Percentiles rank a stretch among this genome's conserved stretches.
Conservation (phyloP, 2,797 vertebrate genomes). For the Eidolon dupreanum region DNA sequence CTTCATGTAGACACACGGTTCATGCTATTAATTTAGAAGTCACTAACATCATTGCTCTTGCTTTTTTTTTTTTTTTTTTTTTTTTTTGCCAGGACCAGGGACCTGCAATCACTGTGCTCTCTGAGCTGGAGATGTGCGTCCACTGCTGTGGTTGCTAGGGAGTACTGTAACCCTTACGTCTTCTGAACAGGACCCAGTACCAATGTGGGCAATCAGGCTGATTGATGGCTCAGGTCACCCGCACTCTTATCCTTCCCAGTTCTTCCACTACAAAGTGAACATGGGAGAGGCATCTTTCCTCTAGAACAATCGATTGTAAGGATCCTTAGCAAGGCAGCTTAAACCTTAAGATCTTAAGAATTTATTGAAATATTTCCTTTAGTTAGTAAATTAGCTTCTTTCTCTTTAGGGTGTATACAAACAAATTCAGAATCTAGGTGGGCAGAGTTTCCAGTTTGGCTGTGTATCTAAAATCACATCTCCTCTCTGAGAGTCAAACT, state of each 20-base stretch:
- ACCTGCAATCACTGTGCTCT: neutral
- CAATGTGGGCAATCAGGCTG: neutral
- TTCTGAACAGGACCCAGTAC: neutral
- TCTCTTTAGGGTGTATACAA: neutral
- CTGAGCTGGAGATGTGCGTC: neutral
- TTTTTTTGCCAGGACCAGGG: no score
- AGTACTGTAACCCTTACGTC: neutral
- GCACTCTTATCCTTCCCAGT: neutral
- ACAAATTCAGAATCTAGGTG: neutral
- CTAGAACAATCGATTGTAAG: neutral
- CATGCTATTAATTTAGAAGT: neutral
- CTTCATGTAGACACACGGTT: neutral
- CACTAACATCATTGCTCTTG: neutral
- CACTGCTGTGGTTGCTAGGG: neutral
- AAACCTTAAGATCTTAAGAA: neutral
- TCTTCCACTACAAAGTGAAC: neutral
- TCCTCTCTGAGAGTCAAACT: neutral
- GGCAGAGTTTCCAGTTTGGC: neutral
- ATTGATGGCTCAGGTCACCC: neutral
- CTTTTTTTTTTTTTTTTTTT: neutral
- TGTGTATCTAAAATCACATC: neutral
- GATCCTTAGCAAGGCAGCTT: neutral
- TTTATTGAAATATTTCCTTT: neutral
- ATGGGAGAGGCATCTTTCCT: neutral
- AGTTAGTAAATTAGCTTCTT: neutral